Base-by-base conservation (phyloP, 2,113 vertebrate species). In the Lates calcarifer region DNA sequence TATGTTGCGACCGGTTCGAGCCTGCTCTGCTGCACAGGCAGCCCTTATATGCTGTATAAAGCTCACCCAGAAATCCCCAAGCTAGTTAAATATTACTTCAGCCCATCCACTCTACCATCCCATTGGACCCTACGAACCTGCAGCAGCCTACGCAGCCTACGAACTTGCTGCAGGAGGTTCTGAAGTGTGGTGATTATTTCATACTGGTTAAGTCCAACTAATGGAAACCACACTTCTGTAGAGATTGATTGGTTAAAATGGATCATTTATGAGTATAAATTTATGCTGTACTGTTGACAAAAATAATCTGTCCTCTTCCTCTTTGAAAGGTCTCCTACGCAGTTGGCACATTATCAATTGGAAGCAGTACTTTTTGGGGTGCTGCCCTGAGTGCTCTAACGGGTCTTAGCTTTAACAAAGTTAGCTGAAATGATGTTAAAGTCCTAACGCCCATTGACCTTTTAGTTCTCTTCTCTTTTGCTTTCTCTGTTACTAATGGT, bases 1-100 rank as follows among this genome's bases (percentile, higher is more conserved):
- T 94, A 90, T 89, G 68, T 69, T 69, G 39, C 1, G 31, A 80
- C 63, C 76, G 78, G 78, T 89, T 83, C 14, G 31, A 84, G 81
- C 71, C 74, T 80, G 89, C 71, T 83, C 76, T 68, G 74, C 20
- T 37, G 74, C 83, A 87, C 86, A 89, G 43, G 10, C 75, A 3
- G 75, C 72, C 65, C 66, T 88, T 87, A 91, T 76, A 55, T 39
- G 80, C 56, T 22, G 64, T 39, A 39, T 60, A 68, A 68, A 83
- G 80, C 75, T 83, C 77, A 47, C 51, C 49, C 79, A 80, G 81
- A 81, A 77, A 81, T 86, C 85, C 75, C 41, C 0, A 18, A 55
- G 37, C 70, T 74, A 35, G 74, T 89, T 75, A 87, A 86, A 83
- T 70, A 87, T 90, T 73, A 76, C 82, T 70, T 45, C 41, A 49